Evolutionary conservation across 2,888 invertebrate genomes (phyloP), one percentile per base, ranked within the genome.

Genomic region (Pristionchus japonicus): DNA sequence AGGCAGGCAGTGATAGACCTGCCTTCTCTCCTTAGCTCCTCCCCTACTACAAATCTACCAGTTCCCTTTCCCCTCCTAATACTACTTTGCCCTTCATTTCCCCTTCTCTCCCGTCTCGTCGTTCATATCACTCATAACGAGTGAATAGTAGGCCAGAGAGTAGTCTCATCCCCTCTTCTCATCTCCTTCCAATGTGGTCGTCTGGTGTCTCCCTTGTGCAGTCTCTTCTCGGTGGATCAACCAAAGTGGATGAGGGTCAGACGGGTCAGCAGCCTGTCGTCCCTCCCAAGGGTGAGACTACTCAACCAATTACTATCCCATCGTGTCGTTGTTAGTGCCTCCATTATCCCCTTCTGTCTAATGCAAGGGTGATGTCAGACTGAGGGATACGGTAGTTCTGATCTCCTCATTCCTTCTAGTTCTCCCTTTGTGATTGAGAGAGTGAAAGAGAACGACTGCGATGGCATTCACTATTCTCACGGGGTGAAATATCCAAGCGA

Each of bases 401-500:
- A n/a, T 77, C 43, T 77, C 77, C 11, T 43, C 43, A 77, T 13
- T 20, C 43, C 47, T 37, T 37, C 37, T n/a, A n/a, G 43, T 17
- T 27, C 11, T 34, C 31, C 34, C 67, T 57, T 52, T 52, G 37
- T 37, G 70, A n/a, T n/a, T n/a, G n/a, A n/a, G 43, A 11, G 43
- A 37, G 6, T 31, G 70, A 70, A 37, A 70, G 31, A 31, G 64
- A 34, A 67, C 64, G 34, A 67, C 64, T 31, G 64, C 43, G 1
- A 47, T 77, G 77, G 70, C 70, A 74, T 77, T 67, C 67, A 34
- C 31, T 34, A 67, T 67, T 77, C 77, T 77, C 77, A 77, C 77
- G 77, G 77, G 77, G 43, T 43, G 77, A 77, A 70, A 70, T 70
- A 70, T 40, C 70, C 4, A 20, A 37, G n/a, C n/a, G 37, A 34